Base-by-base conservation (phyloP, 2,113 vertebrate genomes). In the Benitochromis conjunctus region DNA sequence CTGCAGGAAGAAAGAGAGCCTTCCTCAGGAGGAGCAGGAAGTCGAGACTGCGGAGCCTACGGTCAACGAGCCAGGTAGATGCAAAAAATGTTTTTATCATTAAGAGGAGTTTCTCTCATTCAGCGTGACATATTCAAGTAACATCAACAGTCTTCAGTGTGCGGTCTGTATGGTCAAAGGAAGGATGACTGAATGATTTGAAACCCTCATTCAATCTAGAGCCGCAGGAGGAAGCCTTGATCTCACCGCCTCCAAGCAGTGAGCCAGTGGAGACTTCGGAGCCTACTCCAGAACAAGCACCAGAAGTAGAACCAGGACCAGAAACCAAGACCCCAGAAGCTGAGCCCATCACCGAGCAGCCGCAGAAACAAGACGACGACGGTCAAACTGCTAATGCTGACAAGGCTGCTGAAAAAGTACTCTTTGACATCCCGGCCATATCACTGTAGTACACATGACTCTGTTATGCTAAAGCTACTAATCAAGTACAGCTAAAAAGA, bases 271-370 rank as follows among this genome's bases (percentile, higher is more conserved):
- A 69, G 62, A 51, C 48, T 7, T 8, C 38, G 66, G 89, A 91
- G 48, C 48, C 79, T 1, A 82, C 90, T 5, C 6, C 85, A 1
- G 66, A 92, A 6, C 4, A 69, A 7, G 81, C 85, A 1, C 7
- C 0, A 29, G 13, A 64, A 64, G 31, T 10, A 11, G 9, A 24
- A 19, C 12, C 66, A 43, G 54, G 84, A 18, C 18, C 79, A 76
- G 77, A 81, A 26, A 54, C 66, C 24, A 36, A 79, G n/a, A 58
- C 46, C 34, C 79, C 82, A 62, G 79, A 90, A 64, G 48, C 82
- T 9, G 87, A 92, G 79, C 81, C 92, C 62, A 74, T 96, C 13
- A 96, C 93, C 19, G 43, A 94, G 80, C 96, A 97, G 86, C 96
- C 96, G 4, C 92, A 93, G 89, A 93, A 84, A 21, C 92, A 84